phyloP scores from a whole-genome alignment of 1,140 invertebrate genomes.

The Bombus consobrinus region DNA sequence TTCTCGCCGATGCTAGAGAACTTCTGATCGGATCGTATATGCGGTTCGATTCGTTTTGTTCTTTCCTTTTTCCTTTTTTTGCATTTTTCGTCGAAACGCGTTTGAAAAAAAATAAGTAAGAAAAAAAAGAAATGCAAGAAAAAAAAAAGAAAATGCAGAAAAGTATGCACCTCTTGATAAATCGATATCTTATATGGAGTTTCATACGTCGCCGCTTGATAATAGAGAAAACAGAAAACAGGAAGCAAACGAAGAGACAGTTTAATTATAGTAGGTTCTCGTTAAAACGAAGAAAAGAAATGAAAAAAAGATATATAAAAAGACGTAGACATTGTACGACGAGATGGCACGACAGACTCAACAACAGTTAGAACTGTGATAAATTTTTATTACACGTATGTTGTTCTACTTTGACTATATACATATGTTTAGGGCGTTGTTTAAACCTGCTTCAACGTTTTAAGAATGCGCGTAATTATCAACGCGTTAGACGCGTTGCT shows the following conservation, averaged over 20 bases:
- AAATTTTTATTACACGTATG: conserved; percentile 72
- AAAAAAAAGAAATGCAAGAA: background rate
- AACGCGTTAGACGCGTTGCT: conserved; percentile 54
- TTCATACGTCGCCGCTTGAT: conserved; percentile 34
- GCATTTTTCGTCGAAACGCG: background rate
- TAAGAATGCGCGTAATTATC: conserved; percentile 4
- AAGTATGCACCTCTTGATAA: conserved; percentile 21
- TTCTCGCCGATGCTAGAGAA: conserved; percentile 23
- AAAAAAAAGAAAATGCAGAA: background rate
- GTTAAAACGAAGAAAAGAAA: conserved; percentile 12
- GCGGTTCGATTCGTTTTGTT: conserved; percentile 12
- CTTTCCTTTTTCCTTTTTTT: background rate
- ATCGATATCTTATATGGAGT: conserved; percentile 9
- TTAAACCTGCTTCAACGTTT: conserved; percentile 41
- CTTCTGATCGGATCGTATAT: background rate
- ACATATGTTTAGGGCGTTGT: conserved; percentile 36
- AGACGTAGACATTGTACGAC: conserved; percentile 25
- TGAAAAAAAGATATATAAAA: background rate
- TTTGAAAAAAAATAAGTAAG: background rate
- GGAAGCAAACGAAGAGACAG: conserved; percentile 15
- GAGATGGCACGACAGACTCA: conserved; percentile 59
- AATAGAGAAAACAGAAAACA: conserved; percentile 20
- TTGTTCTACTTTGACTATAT: conserved; percentile 44
- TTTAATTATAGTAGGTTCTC: conserved; percentile 34
- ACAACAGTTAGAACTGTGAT: conserved; percentile 77